Evolutionary conservation across 1,140 invertebrate species (phyloP), one percentile per base, ranked within the genome.

Genomic region (Uloborus diversus): DNA sequence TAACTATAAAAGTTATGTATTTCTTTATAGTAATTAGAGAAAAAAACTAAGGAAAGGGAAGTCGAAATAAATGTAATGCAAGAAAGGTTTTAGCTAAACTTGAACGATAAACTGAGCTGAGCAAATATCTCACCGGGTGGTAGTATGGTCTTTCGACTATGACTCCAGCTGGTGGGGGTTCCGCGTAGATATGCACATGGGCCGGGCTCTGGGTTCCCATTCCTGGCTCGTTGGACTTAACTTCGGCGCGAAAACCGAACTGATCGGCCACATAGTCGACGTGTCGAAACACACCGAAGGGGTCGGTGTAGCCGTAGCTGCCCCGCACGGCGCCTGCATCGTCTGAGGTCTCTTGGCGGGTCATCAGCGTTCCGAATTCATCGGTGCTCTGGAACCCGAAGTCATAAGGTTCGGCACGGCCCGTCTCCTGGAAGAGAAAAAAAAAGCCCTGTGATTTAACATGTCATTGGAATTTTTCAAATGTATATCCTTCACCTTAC

Each of bases 231-330:
- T 71, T 71, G n/a, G 68, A 42, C 42, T 51, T 78, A 7, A 82
- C 82, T 20, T 81, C 65, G 14, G 82, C 81, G 14, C 68, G 56
- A 53, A 66, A 82, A 27, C 82, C 82, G 61, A 62, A 56, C 3
- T 82, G 64, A 23, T 82, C 81, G 20, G 75, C 82, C 27, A 68
- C 59, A 57, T 82, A 82, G 28, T 80, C 37, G 28, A 82, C 81
- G 25, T 71, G 51, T 20, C 68, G 33, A 25, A 49, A 71, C 4
- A 71, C 37, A 14, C 68, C 68, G 20, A 56, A 27, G 13, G 68
- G 68, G 27, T 71, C 68, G n/a, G 68, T 71, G 57, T 75, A 75
- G 14, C 70, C 70, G 57, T 75, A 75, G 11, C 28, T 33, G 20
- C 70, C 70, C 13, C 32, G 33, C 7, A 79, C 32, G 4, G 35